A percentile compares a stretch with the other conserved stretches of the same genome.
These are phyloP conservation scores for Tetraneura akinire DNA, from an alignment of 1,140 invertebrate genomes.

Conservation along the genomic window DNA sequence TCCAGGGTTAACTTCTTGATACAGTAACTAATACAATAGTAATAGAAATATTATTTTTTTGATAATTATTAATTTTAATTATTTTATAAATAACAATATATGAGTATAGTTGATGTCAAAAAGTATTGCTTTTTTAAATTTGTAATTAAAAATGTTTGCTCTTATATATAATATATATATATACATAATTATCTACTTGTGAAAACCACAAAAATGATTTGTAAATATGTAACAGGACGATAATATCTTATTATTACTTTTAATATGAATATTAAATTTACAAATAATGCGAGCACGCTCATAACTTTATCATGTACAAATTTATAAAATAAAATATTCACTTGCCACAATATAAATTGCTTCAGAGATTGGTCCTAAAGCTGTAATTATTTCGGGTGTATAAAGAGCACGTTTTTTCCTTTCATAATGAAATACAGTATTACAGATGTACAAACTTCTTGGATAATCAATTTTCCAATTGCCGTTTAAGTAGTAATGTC, in stretches of 20 bases:
- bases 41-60: background rate
- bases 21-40: constrained; percentile 67
- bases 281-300: too few relatives aligned
- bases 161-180: too few relatives aligned
- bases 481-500: constrained; percentile 89
- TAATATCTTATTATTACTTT: background rate
- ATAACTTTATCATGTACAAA: too few relatives aligned
- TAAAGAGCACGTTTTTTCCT: constrained; percentile 76
- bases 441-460: constrained; percentile 74
- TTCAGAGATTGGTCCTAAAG: constrained; percentile 84
- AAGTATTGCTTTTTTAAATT: background rate
- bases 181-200: too few relatives aligned
- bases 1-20: constrained; percentile 83
- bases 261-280: background rate
- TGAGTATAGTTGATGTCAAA: too few relatives aligned
- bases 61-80: too few relatives aligned
- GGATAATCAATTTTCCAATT: constrained; percentile 92
- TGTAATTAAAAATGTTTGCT: background rate
- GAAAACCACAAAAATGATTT: background rate
- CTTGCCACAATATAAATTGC: constrained; percentile 83
- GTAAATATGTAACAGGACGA: background rate
- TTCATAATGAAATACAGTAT: constrained; percentile 84
- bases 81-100: too few relatives aligned
- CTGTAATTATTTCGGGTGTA: constrained; percentile 78
- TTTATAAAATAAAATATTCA: too few relatives aligned